Percentiles rank a stretch among this genome's conserved stretches.
These are phyloP conservation scores for Drosophila triauraria DNA, from an alignment of 1,140 invertebrate genomes.

Conservation along the genomic window DNA sequence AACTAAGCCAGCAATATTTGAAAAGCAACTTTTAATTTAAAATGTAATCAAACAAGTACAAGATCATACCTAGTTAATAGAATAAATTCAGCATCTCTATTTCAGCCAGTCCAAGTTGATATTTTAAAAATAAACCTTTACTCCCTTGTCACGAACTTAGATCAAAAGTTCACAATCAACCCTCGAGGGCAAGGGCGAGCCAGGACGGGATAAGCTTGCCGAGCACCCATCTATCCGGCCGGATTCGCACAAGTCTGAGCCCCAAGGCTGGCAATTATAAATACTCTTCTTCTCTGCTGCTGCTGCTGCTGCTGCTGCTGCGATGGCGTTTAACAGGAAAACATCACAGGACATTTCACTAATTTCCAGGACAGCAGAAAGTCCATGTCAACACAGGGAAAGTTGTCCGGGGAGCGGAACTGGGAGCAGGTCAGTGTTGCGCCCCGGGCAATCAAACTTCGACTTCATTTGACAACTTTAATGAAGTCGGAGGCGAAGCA, in stretches of 20 bases:
- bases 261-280: conserved; percentile 62
- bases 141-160: background rate
- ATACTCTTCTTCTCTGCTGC: conserved; percentile 43
- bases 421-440: conserved; percentile 29
- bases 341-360: conserved; percentile 66
- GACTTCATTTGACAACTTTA: conserved; percentile 81
- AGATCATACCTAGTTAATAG: too few species aligned
- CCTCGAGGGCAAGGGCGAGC: conserved; percentile 5
- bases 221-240: conserved; percentile 13
- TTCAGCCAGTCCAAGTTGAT: too few species aligned
- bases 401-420: conserved; percentile 15
- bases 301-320: conserved; percentile 20
- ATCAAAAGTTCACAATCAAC: conserved; percentile 32
- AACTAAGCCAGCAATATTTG: too few species aligned
- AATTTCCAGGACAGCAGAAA: conserved; percentile 44
- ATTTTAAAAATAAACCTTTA: background rate
- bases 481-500: conserved; percentile 62
- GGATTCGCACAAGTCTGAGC: conserved; percentile 44
- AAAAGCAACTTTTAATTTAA: too few species aligned
- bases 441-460: conserved; percentile 73
- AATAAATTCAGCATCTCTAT: too few species aligned
- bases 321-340: conserved; percentile 52
- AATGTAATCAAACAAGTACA: too few species aligned
- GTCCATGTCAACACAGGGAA: conserved; percentile 27
- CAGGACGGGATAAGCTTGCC: background rate